phyloP scores from a whole-genome alignment of 64 coral and sea anemone species.

The Dendronephthya gigantea region DNA sequence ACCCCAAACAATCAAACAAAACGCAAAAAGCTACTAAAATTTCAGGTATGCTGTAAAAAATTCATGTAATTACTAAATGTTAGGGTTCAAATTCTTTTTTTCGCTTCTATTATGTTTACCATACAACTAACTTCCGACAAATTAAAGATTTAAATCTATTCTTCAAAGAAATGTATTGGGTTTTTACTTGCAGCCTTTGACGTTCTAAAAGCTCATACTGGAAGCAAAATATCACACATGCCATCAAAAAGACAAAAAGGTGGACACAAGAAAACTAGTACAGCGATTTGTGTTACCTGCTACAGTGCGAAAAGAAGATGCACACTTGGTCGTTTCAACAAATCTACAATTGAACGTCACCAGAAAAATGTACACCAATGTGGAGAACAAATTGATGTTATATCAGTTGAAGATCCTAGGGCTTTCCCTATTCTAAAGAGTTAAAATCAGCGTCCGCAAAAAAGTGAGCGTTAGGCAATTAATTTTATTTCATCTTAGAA shows the following conservation, averaged over 20 bases:
- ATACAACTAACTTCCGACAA: too few species aligned
- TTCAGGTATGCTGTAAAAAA: not conserved
- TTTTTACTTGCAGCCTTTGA: too few species aligned
- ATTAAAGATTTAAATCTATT: too few species aligned
- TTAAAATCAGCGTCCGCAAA: too few species aligned
- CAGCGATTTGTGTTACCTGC: not conserved
- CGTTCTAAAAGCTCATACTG: too few species aligned
- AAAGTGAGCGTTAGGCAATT: too few species aligned
- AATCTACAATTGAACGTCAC: too few species aligned
- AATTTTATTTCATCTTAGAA: too few species aligned
- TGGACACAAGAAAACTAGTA: not conserved
- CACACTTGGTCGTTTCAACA: too few species aligned
- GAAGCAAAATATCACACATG: not conserved
- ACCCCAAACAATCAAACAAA: not conserved
- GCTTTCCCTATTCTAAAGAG: not conserved
- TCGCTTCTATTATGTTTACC: too few species aligned
- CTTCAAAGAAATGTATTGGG: too few species aligned
- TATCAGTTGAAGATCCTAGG: not conserved
- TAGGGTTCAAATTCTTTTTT: not conserved
- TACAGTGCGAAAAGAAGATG: not conserved
- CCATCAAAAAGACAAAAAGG: not conserved
- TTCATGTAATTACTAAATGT: not conserved
- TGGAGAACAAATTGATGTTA: conserved; percentile 5
- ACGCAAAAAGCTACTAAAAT: not conserved
- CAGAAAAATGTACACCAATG: too few species aligned